These are phyloP conservation scores for Bombylius major DNA, from an alignment of 2,888 invertebrate species.

Conservation along the genomic window DNA sequence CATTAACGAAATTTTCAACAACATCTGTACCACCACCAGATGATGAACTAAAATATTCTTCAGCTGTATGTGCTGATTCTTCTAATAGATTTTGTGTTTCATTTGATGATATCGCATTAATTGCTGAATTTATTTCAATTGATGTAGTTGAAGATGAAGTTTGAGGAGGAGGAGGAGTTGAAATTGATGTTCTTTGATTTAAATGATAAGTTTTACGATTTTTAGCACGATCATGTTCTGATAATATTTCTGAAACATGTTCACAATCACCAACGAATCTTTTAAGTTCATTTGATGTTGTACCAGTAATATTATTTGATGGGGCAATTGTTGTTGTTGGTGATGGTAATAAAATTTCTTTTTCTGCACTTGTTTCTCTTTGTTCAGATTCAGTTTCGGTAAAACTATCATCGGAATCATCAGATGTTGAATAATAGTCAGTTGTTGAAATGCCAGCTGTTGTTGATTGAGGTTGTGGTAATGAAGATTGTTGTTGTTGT, in stretches of 20 bases:
- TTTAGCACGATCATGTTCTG: conserved; percentile 34
- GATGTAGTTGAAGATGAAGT: too few relatives aligned
- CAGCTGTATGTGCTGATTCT: conserved; percentile 46
- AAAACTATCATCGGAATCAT: conserved; percentile 31
- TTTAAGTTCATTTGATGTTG: conserved; percentile 23
- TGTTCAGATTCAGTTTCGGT: conserved; percentile 34
- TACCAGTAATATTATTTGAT: background rate
- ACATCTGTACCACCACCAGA: conserved; percentile 35
- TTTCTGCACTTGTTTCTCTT: conserved; percentile 32
- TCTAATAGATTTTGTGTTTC: conserved; percentile 34
- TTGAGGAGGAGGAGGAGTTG: too few relatives aligned
- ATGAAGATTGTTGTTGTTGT: too few relatives aligned
- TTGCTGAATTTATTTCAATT: conserved; percentile 1
- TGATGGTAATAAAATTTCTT: conserved; percentile 21
- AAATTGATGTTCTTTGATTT: background rate
- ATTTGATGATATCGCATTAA: conserved; percentile 16
- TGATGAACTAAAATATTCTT: conserved; percentile 48
- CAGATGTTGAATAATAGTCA: conserved; percentile 19
- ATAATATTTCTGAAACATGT: conserved; percentile 29
- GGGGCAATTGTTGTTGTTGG: too few relatives aligned
- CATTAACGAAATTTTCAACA: conserved; percentile 45
- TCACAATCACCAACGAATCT: conserved; percentile 35
- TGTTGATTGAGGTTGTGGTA: background rate
- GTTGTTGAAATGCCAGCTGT: background rate
- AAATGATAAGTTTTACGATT: conserved; percentile 33